A percentile compares a stretch with the other conserved stretches of the same genome.
phyloP scores from a whole-genome alignment of 2,888 invertebrate species.

The Lucinisca nassula region DNA sequence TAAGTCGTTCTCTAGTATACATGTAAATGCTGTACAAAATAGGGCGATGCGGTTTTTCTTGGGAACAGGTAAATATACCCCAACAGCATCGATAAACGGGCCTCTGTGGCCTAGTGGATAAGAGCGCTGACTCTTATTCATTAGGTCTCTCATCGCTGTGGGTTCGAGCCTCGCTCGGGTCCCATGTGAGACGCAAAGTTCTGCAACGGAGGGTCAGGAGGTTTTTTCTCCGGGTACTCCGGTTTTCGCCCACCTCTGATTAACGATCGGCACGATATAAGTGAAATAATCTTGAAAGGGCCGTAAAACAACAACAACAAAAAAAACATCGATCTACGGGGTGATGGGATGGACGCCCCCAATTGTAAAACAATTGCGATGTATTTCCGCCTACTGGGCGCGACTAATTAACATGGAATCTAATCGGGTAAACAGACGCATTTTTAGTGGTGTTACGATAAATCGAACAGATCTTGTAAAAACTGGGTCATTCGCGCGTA shows the following conservation, averaged over 20 bases:
- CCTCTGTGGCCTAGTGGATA: no score
- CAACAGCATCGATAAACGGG: constrained; percentile 39
- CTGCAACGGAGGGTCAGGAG: no score
- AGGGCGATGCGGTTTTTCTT: constrained; percentile 38
- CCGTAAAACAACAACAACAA: no score
- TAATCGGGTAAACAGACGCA: background rate
- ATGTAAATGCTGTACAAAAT: constrained; percentile 13
- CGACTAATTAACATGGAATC: background rate
- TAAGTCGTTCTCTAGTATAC: background rate
- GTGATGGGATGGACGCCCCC: constrained; percentile 37
- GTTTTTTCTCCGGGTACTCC: no score
- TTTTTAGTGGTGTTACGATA: background rate
- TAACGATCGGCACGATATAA: no score
- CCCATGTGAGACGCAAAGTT: no score
- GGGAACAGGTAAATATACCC: constrained; percentile 35
- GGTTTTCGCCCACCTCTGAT: no score
- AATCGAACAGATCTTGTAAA: background rate
- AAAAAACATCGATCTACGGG: constrained; percentile 31
- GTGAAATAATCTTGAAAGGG: no score
- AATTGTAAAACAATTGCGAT: background rate
- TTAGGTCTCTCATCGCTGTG: no score
- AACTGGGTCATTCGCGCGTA: no score
- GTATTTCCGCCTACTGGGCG: constrained; percentile 10
- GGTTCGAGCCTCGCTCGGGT: no score
- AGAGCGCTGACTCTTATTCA: no score